Conservation (phyloP, 2,113 vertebrate genomes). For the Hemicordylus capensis region DNA sequence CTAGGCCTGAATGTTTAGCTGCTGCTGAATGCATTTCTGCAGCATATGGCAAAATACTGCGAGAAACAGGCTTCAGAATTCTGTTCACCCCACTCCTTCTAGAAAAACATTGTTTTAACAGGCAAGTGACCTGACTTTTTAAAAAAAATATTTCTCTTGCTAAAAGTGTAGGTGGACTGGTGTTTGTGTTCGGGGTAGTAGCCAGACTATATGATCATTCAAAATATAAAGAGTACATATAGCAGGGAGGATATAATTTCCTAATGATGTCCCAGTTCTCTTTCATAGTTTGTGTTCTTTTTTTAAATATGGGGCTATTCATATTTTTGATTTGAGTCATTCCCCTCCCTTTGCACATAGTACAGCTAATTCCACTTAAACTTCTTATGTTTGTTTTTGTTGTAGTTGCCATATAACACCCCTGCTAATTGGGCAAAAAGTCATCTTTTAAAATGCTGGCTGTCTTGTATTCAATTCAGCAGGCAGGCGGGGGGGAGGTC, state of each 20-base stretch:
- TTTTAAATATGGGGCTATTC: constrained; percentile 39
- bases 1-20: not conserved
- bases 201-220: constrained; percentile 28
- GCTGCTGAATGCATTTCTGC: not conserved
- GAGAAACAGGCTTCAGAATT: constrained; percentile 16
- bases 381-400: not conserved
- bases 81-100: not conserved
- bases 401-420: too few relatives aligned
- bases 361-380: not conserved
- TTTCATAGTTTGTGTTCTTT: constrained; percentile 20
- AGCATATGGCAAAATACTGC: constrained; percentile 4
- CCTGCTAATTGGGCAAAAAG: too few relatives aligned
- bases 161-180: not conserved
- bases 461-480: too few relatives aligned
- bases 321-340: not conserved
- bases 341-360: not conserved
- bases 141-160: not conserved
- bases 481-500: too few relatives aligned
- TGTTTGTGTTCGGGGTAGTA: constrained; percentile 42
- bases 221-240: constrained; percentile 34
- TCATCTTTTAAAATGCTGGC: too few relatives aligned
- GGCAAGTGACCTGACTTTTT: not conserved
- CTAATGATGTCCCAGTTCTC: constrained; percentile 8
- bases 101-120: constrained; percentile 4
- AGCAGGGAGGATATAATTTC: not conserved